Evolutionary conservation across 2,888 invertebrate species (phyloP), one percentile per base, ranked within the genome.

Genomic region (Melieria omissa): DNA sequence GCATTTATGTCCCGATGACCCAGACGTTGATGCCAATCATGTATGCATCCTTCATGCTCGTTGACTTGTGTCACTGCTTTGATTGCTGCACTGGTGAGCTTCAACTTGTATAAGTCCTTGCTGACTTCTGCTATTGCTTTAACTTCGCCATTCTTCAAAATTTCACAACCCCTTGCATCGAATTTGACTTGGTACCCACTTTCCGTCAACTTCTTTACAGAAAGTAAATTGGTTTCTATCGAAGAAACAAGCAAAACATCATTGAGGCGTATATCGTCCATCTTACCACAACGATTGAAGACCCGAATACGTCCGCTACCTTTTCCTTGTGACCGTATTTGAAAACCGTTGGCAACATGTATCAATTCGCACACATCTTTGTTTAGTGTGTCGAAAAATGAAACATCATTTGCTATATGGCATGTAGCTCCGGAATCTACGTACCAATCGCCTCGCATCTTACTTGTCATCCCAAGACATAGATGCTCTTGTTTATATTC

Each of bases 281-380:
- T 65, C 64, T 76, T 69, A 9, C 73, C 74, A 16, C 65, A 70
- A 12, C 74, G 76, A 5, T 70, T 66, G 8, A 73, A 9, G 49
- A 72, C 72, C 64, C 72, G 49, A 10, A 57, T 8, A 16, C 71
- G 71, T 52, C 74, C 72, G 12, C 60, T 29, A 3, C 76, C 72
- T 65, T 75, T 58, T 5, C 76, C 42, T 12, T 63, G 47, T 4
- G 75, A 74, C 46, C 67, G 71, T 42, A 73, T 74, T 5, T 29
- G 29, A 29, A 29, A 29, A 29, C 29, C 29, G 29, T 29, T 29
- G 29, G 29, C 1, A 29, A 29, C 1, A 29, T 1, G 2, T 1
- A 29, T 29, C 29, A 29, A 29, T 29, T 29, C 29, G 29, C 29
- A 29, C 29, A 29, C 29, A 29, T 29, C 29, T 29, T 29, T 29